phyloP scores from a whole-genome alignment of 2,888 invertebrate species.

The Malthinus seriepunctatus region DNA sequence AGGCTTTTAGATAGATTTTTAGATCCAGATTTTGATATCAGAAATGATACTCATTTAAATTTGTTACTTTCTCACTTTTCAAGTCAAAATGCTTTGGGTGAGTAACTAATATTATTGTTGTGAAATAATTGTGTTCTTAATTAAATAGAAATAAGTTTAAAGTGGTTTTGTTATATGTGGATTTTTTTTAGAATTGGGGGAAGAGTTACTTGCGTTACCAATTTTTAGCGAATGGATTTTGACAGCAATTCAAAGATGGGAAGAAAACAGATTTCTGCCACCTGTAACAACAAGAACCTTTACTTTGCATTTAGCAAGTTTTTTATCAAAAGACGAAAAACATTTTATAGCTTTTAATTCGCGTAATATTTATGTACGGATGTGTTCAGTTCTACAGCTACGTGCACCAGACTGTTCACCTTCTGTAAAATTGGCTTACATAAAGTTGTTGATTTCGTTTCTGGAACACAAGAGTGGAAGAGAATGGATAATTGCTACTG shows the following conservation, averaged over 20 bases:
- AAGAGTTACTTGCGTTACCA: conserved; percentile 46
- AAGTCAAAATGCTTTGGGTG: conserved; percentile 58
- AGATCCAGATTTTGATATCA: conserved; percentile 61
- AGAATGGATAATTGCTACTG: conserved; percentile 65
- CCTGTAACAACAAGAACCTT: conserved; percentile 62
- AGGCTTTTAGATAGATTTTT: conserved; percentile 62
- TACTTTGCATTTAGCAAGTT: conserved; percentile 64
- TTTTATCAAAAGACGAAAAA: conserved; percentile 62
- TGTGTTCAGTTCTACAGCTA: conserved; percentile 48
- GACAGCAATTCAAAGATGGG: conserved; percentile 51
- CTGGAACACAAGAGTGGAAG: conserved; percentile 67
- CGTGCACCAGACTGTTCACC: conserved; percentile 55
- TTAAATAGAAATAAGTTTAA: neutral
- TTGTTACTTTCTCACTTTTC: conserved; percentile 64
- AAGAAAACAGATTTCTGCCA: conserved; percentile 46
- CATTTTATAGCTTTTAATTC: conserved; percentile 61
- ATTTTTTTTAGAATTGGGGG: conserved; percentile 47
- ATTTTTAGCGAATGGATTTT: conserved; percentile 56
- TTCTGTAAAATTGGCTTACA: conserved; percentile 68
- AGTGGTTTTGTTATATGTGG: neutral
- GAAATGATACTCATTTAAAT: conserved; percentile 68
- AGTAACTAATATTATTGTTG: conserved; percentile 1
- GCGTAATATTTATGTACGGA: conserved; percentile 51
- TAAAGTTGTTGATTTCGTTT: conserved; percentile 64
- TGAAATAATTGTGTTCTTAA: neutral